Conservation (phyloP, 2,113 vertebrate species). For the Vidua chalybeata region DNA sequence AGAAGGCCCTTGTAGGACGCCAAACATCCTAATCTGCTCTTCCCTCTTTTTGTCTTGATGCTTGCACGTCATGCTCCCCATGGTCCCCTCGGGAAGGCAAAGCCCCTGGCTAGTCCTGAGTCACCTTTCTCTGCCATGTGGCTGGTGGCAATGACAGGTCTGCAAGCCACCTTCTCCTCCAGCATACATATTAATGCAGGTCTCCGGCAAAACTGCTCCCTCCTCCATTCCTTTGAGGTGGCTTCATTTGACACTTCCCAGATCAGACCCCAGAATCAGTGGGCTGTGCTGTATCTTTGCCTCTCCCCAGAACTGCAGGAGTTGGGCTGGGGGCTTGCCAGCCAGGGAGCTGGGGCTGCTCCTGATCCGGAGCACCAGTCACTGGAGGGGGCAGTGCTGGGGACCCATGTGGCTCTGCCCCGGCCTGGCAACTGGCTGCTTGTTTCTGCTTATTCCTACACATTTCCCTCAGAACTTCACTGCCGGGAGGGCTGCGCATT, state of each 20-base stretch:
- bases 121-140: not conserved
- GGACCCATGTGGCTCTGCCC: not conserved
- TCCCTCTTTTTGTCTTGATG: not conserved
- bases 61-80: not conserved
- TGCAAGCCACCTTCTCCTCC: not conserved
- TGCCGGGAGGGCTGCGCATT: not conserved
- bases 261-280: not conserved
- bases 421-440: not conserved
- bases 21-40: not conserved
- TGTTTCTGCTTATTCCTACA: not conserved
- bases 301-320: not conserved
- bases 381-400: not conserved
- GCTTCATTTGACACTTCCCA: not conserved
- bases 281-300: not conserved
- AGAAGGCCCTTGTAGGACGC: not conserved
- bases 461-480: not conserved
- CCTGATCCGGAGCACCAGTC: not conserved
- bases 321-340: not conserved
- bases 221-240: not conserved
- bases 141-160: not conserved
- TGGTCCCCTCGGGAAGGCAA: not conserved
- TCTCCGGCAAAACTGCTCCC: not conserved
- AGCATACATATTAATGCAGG: accelerated
- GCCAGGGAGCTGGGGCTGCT: not conserved
- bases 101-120: not conserved